A percentile compares a stretch with the other conserved stretches of the same genome.
These are phyloP conservation scores for Dolichotis patagonum DNA, from an alignment of 2,113 vertebrate species.

Conservation along the genomic window DNA sequence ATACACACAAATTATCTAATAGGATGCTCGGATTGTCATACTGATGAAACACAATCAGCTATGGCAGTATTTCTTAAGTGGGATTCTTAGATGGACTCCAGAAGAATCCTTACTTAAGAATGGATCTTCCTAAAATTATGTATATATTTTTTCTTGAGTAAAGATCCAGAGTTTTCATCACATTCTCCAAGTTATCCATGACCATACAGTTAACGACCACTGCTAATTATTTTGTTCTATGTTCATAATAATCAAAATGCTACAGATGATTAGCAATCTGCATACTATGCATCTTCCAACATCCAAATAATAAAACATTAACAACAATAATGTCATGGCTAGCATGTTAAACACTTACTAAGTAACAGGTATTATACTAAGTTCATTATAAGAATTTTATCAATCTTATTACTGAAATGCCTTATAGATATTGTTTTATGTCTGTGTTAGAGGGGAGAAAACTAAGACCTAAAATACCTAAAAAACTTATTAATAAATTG, in stretches of 20 bases:
- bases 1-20: background rate
- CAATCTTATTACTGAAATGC: background rate
- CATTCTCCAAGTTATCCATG: background rate
- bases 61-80: background rate
- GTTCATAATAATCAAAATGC: background rate
- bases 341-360: background rate
- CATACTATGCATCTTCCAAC: background rate
- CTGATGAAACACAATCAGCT: background rate
- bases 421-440: background rate
- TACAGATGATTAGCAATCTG: background rate
- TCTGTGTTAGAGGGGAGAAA: background rate
- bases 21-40: background rate
- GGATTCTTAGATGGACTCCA: background rate
- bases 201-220: background rate
- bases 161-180: background rate
- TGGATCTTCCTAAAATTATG: conserved; percentile 16
- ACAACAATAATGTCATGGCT: background rate
- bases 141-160: background rate
- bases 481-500: background rate
- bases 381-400: background rate
- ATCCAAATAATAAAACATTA: conserved; percentile 4
- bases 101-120: background rate
- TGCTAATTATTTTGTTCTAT: background rate
- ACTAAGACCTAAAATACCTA: background rate
- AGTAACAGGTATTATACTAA: background rate